phyloP scores from a whole-genome alignment of 2,888 invertebrate species.

The Cancer borealis region DNA sequence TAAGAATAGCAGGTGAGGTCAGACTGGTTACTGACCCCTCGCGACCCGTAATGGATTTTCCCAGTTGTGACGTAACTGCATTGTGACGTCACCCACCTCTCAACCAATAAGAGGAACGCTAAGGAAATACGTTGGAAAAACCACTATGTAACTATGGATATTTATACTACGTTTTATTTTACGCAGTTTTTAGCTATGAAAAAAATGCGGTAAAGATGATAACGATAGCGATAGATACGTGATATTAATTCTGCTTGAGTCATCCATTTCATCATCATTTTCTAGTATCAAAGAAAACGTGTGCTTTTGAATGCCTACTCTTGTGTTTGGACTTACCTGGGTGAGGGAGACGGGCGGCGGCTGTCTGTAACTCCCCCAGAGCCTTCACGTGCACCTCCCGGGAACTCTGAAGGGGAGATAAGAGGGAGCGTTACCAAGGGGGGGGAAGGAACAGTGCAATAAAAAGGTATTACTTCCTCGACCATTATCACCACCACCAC shows the following conservation, averaged over 20 bases:
- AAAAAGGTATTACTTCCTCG: background rate
- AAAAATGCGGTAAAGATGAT: no score
- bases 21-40: constrained; percentile 7
- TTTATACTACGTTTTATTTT: no score
- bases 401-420: constrained; percentile 66
- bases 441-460: background rate
- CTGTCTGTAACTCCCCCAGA: constrained; percentile 67
- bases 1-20: background rate
- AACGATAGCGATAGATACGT: no score
- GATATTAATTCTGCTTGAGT: background rate
- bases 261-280: background rate
- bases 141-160: background rate
- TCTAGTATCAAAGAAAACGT: background rate
- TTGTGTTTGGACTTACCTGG: constrained; percentile 65
- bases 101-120: background rate
- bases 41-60: constrained; percentile 36
- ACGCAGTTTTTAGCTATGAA: no score
- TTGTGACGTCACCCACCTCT: background rate
- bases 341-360: constrained; percentile 65
- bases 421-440: background rate
- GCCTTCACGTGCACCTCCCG: constrained; percentile 73
- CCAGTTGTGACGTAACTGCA: background rate
- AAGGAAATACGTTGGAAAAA: background rate
- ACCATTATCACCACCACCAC: background rate
- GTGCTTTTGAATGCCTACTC: background rate